Percentiles rank a stretch among this genome's conserved stretches.
Conservation (phyloP, 2,797 vertebrate species). For the Manis pentadactyla region DNA sequence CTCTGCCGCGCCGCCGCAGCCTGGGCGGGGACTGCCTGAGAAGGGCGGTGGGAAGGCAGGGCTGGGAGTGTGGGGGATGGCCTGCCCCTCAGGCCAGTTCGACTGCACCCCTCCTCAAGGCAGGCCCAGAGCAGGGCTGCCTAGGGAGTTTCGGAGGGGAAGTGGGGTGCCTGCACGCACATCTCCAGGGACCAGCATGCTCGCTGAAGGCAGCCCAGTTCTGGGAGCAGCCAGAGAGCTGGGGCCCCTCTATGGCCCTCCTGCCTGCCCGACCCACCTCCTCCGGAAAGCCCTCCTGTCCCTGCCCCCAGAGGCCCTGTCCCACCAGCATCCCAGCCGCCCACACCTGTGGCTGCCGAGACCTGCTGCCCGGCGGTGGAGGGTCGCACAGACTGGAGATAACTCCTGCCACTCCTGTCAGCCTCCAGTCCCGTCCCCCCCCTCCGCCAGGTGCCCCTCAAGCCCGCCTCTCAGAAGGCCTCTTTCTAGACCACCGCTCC, state of each 20-base stretch:
- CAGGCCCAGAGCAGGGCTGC: background rate
- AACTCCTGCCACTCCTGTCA: background rate
- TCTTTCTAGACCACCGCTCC: background rate
- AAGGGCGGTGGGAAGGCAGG: background rate
- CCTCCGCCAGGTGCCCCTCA: background rate
- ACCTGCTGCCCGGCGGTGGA: rapidly evolving
- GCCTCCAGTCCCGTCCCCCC: background rate
- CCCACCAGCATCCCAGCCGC: too few relatives aligned
- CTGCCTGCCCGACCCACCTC: too few relatives aligned
- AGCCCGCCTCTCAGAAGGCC: background rate
- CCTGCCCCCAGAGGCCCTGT: too few relatives aligned
- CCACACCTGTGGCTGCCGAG: rapidly evolving
- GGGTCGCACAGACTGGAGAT: too few relatives aligned
- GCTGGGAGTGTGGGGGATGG: background rate
- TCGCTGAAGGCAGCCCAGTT: too few relatives aligned
- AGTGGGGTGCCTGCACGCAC: too few relatives aligned
- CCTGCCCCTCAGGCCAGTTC: background rate
- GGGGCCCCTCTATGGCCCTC: too few relatives aligned
- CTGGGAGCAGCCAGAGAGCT: too few relatives aligned
- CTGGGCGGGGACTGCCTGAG: background rate
- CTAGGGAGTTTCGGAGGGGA: background rate
- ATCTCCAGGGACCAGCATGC: too few relatives aligned
- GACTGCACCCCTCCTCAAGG: too few relatives aligned
- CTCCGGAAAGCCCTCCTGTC: too few relatives aligned
- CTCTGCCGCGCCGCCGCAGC: too few relatives aligned